These are phyloP conservation scores for Neosalanx taihuensis DNA, from an alignment of 2,797 vertebrate genomes.

Conservation along the genomic window DNA sequence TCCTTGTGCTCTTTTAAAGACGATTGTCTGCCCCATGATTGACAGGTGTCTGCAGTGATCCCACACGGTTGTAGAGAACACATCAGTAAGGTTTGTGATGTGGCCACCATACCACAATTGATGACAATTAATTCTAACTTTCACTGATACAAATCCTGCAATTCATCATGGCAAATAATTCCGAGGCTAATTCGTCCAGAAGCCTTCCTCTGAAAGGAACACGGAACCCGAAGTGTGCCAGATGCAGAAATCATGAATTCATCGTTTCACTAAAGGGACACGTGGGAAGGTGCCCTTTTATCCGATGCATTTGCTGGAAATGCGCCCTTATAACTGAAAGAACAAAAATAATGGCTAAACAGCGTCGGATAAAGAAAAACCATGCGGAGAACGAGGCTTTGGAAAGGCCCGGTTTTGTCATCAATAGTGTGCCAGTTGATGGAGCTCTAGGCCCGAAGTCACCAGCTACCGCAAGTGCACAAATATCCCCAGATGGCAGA, in stretches of 20 bases:
- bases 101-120: too few relatives aligned
- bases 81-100: too few relatives aligned
- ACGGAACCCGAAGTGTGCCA: constrained; percentile 52
- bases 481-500: neutral
- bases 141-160: neutral
- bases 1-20: neutral
- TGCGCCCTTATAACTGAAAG: constrained; percentile 52
- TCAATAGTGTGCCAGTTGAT: neutral
- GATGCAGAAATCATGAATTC: constrained; percentile 68
- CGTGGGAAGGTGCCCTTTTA: constrained; percentile 45
- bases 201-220: neutral
- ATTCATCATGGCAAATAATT: neutral
- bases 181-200: neutral
- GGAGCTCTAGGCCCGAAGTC: neutral
- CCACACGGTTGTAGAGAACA: too few relatives aligned
- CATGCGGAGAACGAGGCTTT: neutral
- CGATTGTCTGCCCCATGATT: too few relatives aligned
- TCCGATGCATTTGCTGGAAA: constrained; percentile 52
- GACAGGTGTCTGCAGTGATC: too few relatives aligned
- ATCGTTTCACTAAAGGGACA: constrained; percentile 62
- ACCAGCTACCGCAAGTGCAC: neutral
- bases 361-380: constrained; percentile 30
- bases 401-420: neutral
- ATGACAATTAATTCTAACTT: neutral
- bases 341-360: constrained; percentile 40